A percentile compares a stretch with the other conserved stretches of the same genome.
phyloP scores from a whole-genome alignment of 2,797 vertebrate genomes.

The Micromesistius poutassou region DNA sequence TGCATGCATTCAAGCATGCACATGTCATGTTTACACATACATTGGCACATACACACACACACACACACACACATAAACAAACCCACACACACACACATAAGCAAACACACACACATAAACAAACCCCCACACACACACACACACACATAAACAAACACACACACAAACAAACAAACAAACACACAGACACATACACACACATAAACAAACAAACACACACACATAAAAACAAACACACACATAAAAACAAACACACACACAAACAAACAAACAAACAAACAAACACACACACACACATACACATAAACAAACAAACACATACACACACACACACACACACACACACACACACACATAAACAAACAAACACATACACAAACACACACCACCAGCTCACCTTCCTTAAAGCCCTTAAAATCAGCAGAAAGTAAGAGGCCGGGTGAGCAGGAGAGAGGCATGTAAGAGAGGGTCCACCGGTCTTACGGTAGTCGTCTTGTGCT shows the following conservation, averaged over 20 bases:
- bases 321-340: neutral
- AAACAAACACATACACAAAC: neutral
- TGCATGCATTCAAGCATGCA: neutral
- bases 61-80: no score
- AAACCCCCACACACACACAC: neutral
- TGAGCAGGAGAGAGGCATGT: conserved; percentile 4
- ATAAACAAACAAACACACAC: neutral
- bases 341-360: neutral
- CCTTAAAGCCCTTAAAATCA: conserved; percentile 18
- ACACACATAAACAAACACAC: neutral
- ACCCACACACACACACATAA: no score
- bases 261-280: neutral
- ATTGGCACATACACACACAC: neutral
- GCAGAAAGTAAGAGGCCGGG: neutral
- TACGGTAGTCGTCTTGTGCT: conserved; percentile 15
- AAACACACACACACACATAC: neutral
- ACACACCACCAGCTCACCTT: conserved; percentile 44
- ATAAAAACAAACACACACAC: no score
- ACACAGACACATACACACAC: neutral
- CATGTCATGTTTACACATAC: neutral
- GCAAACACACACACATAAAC: neutral
- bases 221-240: no score
- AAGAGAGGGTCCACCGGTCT: neutral
- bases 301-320: neutral
- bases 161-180: neutral